Percentiles rank a stretch among this genome's conserved stretches.
Evolutionary conservation across 2,113 vertebrate species (phyloP).

Genomic region (Lathamus discolor): DNA sequence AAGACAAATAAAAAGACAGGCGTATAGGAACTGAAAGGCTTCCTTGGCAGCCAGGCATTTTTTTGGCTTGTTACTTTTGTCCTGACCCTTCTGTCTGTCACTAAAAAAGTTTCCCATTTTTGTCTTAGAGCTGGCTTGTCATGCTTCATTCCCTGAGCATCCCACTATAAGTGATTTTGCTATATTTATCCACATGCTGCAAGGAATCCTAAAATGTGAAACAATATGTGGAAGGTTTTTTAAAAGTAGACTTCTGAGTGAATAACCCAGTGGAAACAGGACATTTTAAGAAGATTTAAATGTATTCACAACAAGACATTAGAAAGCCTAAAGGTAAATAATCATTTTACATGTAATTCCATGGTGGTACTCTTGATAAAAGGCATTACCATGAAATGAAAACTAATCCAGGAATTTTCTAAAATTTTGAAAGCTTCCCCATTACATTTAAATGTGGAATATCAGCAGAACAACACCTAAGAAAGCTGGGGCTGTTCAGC

Average conservation of each 20-base stretch:
- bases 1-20: not conserved
- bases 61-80: not conserved
- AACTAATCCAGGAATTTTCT: not conserved
- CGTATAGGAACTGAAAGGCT: not conserved
- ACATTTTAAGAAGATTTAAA: not conserved
- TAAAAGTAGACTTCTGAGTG: not conserved
- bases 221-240: not conserved
- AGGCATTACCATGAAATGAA: not conserved
- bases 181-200: not conserved
- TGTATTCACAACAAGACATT: not conserved
- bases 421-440: not conserved
- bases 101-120: not conserved
- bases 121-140: not conserved
- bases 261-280: not conserved
- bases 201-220: not conserved
- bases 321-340: not conserved
- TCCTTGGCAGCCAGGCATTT: not conserved
- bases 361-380: not conserved
- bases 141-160: not conserved
- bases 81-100: not conserved
- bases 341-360: not conserved
- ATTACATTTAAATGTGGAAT: not conserved
- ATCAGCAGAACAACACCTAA: not conserved
- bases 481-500: not conserved
- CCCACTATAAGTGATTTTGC: not conserved